Evolutionary conservation across 2,888 invertebrate genomes (phyloP).

Genomic region (Dascillus cervinus): DNA sequence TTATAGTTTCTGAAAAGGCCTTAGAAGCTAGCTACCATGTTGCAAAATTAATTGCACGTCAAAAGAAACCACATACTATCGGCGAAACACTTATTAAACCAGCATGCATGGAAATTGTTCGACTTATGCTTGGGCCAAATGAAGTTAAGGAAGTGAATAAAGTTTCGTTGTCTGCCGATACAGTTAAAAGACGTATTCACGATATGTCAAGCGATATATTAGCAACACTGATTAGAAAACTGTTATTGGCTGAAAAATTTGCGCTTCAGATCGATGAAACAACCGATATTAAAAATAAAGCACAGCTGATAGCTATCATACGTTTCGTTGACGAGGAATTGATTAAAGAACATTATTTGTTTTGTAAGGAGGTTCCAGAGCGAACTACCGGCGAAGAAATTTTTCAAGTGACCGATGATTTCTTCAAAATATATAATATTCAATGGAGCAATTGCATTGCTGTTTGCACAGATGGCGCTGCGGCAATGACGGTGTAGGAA

Average conservation of each 20-base stretch:
- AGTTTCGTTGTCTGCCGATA: slow-evolving; percentile 28
- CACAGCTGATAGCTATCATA: no score
- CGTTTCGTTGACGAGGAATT: slow-evolving; percentile 28
- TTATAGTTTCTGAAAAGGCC: neutral
- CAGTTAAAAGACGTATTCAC: slow-evolving; percentile 27
- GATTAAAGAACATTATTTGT: no score
- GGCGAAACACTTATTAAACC: slow-evolving; percentile 25
- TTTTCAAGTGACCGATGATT: no score
- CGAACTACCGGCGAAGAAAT: no score
- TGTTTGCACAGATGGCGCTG: no score
- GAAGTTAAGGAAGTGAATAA: slow-evolving; percentile 26
- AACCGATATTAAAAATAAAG: no score
- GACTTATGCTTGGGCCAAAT: slow-evolving; percentile 27
- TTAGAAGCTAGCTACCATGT: slow-evolving; percentile 1
- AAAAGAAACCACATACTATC: slow-evolving; percentile 26
- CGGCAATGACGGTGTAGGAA: no score
- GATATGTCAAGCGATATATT: slow-evolving; percentile 14
- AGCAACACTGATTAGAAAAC: slow-evolving; percentile 14
- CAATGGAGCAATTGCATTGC: no score
- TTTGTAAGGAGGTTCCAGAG: no score
- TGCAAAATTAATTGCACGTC: slow-evolving; percentile 9
- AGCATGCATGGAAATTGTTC: slow-evolving; percentile 20
- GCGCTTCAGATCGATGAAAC: no score
- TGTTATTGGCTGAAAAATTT: slow-evolving; percentile 9
- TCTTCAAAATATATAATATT: no score